Evolutionary conservation across 2,113 vertebrate genomes (phyloP).

Genomic region (Sardina pilchardus): DNA sequence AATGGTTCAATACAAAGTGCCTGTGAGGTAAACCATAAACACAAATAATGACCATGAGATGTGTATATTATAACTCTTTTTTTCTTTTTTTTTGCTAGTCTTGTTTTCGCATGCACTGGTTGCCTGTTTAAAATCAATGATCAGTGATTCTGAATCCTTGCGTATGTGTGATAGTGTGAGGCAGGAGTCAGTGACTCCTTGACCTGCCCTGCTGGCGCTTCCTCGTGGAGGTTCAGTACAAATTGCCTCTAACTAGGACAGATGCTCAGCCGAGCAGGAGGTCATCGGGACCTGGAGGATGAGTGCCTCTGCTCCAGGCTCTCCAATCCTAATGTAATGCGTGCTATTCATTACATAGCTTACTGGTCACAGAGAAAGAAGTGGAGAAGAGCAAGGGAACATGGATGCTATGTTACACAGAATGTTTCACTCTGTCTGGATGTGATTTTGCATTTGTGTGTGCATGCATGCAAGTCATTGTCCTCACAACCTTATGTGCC

Average conservation of each 20-base stretch:
- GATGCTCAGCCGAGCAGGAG: constrained; percentile 25
- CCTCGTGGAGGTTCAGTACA: constrained; percentile 28
- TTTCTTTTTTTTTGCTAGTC: neutral
- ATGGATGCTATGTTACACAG: neutral
- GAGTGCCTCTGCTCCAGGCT: neutral
- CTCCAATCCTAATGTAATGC: constrained; percentile 21
- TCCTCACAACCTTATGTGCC: no score
- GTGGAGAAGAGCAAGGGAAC: neutral
- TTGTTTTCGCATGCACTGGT: neutral
- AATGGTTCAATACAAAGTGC: neutral
- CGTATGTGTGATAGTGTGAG: neutral
- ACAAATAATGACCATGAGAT: neutral
- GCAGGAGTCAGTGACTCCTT: constrained; percentile 15
- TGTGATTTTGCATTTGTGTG: neutral
- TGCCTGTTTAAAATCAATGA: constrained; percentile 42
- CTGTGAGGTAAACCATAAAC: neutral
- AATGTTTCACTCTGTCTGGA: neutral
- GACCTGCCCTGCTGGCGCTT: constrained; percentile 24
- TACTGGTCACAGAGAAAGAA: neutral
- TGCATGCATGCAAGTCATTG: neutral
- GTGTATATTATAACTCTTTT: neutral
- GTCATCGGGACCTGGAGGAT: constrained; percentile 24
- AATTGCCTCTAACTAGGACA: constrained; percentile 33
- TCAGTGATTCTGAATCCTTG: constrained; percentile 14
- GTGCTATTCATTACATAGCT: constrained; percentile 1